A percentile compares a stretch with the other conserved stretches of the same genome.
Conservation (phyloP, 2,113 vertebrate genomes). For the Catharus fuscescens region DNA sequence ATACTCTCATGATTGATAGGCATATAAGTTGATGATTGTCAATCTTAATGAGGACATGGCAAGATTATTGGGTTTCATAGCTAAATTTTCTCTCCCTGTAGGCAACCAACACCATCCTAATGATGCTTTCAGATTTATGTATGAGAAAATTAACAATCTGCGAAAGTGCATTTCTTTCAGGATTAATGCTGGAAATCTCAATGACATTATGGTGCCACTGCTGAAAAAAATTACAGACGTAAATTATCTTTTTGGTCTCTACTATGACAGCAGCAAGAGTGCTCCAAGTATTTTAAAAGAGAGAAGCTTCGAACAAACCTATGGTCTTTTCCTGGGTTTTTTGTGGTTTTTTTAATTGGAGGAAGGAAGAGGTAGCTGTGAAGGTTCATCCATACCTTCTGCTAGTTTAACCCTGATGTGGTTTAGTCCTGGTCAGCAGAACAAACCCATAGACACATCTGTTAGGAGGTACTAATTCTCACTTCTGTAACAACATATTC, state of each 20-base stretch:
- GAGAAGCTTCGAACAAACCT: not conserved
- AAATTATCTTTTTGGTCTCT: not conserved
- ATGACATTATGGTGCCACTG: not conserved
- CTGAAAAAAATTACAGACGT: not conserved
- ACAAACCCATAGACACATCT: accelerated
- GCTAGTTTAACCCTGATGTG: not conserved
- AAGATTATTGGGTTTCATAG: not conserved
- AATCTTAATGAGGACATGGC: not conserved
- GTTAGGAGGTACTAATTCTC: not conserved
- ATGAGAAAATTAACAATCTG: not conserved
- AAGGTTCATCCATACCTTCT: not conserved
- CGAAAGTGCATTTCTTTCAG: not conserved
- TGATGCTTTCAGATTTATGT: not conserved
- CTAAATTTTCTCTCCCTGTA: not conserved
- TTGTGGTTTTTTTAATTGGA: too few species aligned
- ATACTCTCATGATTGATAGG: not conserved
- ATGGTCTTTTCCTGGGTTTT: not conserved
- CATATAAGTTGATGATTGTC: not conserved
- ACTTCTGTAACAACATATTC: accelerated
- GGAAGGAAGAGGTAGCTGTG: not conserved
- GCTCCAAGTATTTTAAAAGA: not conserved
- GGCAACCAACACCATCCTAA: not conserved
- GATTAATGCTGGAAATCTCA: not conserved
- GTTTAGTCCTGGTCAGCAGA: not conserved
- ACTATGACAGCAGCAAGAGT: not conserved